A percentile compares a stretch with the other conserved stretches of the same genome.
Evolutionary conservation across 1,140 invertebrate genomes (phyloP).

Genomic region (Trichonephila inaurata): DNA sequence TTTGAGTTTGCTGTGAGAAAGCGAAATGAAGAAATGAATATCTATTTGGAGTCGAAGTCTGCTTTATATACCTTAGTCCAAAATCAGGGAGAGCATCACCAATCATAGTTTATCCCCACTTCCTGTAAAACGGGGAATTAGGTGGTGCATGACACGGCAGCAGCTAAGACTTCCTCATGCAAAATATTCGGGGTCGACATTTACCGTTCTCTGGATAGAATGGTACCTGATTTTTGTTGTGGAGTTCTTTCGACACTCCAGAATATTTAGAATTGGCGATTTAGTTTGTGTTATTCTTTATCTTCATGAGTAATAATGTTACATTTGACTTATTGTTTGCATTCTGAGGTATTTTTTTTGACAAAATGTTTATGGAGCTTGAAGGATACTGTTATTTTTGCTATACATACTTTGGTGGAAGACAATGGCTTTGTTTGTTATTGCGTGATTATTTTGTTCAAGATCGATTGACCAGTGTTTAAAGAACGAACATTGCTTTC

Average conservation of each 20-base stretch:
- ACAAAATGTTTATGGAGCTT: neutral
- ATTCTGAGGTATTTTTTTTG: neutral
- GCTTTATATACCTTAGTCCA: conserved; percentile 44
- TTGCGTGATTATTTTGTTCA: no score
- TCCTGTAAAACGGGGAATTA: conserved; percentile 55
- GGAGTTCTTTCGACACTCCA: neutral
- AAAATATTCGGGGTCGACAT: conserved; percentile 44
- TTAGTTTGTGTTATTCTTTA: neutral
- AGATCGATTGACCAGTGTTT: no score
- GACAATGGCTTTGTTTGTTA: neutral
- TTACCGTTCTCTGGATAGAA: neutral
- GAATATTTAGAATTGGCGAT: neutral
- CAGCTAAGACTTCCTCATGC: conserved; percentile 41
- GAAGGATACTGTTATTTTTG: neutral
- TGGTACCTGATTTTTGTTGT: conserved; percentile 18
- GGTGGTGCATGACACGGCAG: conserved; percentile 50
- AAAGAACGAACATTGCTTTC: no score
- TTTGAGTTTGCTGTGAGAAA: neutral
- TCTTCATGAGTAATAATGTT: neutral
- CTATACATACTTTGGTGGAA: neutral
- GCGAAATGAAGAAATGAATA: conserved; percentile 4
- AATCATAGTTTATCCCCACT: conserved; percentile 18
- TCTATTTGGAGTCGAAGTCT: neutral
- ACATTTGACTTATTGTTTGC: neutral
- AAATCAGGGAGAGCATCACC: conserved; percentile 26